Evolutionary conservation across 1,140 invertebrate species (phyloP), one percentile per base, ranked within the genome.

Genomic region (Aricia agestis): DNA sequence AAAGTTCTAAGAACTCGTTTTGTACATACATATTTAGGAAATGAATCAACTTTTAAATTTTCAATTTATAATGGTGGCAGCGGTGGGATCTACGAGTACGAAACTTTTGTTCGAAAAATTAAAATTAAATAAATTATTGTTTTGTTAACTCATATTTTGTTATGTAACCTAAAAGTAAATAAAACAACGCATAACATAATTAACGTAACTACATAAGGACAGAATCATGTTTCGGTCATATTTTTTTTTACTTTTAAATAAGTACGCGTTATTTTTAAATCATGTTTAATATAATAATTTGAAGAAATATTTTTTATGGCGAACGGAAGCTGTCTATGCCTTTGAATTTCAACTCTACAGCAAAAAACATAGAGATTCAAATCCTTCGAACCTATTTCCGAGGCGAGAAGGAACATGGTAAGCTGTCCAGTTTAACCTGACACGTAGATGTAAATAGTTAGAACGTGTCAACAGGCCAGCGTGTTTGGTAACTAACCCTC

Each of bases 401-500:
- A 73, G 80, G 80, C 76, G 78, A 81, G 72, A 77, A 81, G 72
- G 74, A 76, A 81, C 78, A 73, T 71, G 73, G 74, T 73, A 70
- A 52, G 72, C 61, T 72, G 70, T 71, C 81, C 76, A 82, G 68
- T 68, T 41, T 72, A 72, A 45, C 13, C 19, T 72, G 80, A 78
- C 25, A 78, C 57, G 57, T 61, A n/a, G 42, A 32, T 72, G 66
- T 7, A 41, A 69, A 10, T 13, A 71, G 31, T 45, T 41, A 15
- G 17, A 52, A 69, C n/a, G 32, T 25, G 31, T 42, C 41, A 61
- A 67, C n/a, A 59, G 85, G 72, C 75, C 79, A 72, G 36, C 59
- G 15, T 69, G 36, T 13, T 71, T 79, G 78, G 80, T 66, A 71
- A 59, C 66, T 73, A 76, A 80, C 78, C 79, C 80, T 79, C 80